These are phyloP conservation scores for Tetragonisca angustula DNA, from an alignment of 2,888 invertebrate species.

Conservation along the genomic window DNA sequence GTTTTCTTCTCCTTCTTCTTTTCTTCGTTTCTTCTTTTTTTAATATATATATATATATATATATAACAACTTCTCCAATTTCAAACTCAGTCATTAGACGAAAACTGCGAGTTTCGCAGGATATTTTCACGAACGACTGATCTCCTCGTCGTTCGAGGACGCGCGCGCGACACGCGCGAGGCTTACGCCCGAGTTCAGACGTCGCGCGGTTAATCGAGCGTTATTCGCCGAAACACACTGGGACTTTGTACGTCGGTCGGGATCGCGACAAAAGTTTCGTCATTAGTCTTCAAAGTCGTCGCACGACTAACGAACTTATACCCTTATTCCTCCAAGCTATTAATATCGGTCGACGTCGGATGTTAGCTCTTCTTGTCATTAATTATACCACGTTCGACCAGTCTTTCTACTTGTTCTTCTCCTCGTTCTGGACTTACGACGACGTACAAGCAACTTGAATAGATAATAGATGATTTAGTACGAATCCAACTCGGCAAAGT, in stretches of 20 bases:
- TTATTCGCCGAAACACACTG: slow-evolving; percentile 16
- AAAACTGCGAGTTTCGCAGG: slow-evolving; percentile 32
- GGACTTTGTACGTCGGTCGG: slow-evolving; percentile 4
- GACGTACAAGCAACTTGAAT: slow-evolving; percentile 10
- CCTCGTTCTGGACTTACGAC: slow-evolving; percentile 20
- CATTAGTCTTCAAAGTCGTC: slow-evolving; percentile 54
- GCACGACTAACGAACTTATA: slow-evolving; percentile 57
- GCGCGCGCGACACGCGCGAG: not conserved
- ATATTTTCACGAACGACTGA: slow-evolving; percentile 13
- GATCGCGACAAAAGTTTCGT: slow-evolving; percentile 55
- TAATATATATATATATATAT: not conserved
- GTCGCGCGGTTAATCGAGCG: slow-evolving; percentile 53
- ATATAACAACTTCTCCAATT: slow-evolving; percentile 55
- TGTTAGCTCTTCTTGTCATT: slow-evolving; percentile 62
- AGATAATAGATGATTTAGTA: slow-evolving; percentile 28
- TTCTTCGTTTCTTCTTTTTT: not conserved
- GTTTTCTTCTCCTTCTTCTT: too few species aligned
- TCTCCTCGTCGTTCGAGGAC: not conserved
- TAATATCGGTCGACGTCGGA: slow-evolving; percentile 55
- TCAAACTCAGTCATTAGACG: slow-evolving; percentile 37
- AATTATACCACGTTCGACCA: slow-evolving; percentile 62
- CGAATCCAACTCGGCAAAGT: not conserved
- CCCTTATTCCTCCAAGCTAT: slow-evolving; percentile 53
- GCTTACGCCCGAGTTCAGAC: slow-evolving; percentile 9
- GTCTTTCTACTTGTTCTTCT: slow-evolving; percentile 45